phyloP scores from a whole-genome alignment of 2,113 vertebrate species.

The Cygnus atratus region DNA sequence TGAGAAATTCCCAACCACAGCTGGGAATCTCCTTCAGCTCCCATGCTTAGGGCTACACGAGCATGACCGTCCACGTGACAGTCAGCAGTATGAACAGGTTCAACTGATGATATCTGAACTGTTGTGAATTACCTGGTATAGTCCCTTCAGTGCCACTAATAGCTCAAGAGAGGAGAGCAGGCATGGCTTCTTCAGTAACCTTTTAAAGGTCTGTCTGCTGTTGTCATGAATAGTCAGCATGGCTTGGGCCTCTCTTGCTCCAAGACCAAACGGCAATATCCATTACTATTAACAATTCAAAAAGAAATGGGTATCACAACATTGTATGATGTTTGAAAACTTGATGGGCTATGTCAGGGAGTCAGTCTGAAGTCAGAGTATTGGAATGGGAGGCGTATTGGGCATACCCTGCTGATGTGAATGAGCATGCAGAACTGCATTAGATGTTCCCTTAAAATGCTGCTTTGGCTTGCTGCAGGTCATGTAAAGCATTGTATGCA shows the following conservation, averaged over 20 bases:
- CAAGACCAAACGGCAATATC: neutral
- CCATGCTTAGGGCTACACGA: fast-evolving
- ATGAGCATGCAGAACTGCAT: neutral
- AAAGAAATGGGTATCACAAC: neutral
- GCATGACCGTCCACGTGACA: neutral
- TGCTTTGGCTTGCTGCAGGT: neutral
- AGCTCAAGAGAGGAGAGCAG: neutral
- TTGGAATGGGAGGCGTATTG: fast-evolving
- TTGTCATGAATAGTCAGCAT: neutral
- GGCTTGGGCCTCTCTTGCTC: neutral
- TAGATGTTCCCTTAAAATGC: neutral
- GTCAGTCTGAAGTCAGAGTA: neutral
- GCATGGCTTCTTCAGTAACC: neutral
- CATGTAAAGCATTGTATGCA: neutral
- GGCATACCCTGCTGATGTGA: neutral
- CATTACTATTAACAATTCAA: neutral
- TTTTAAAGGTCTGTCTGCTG: neutral
- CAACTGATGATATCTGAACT: neutral
- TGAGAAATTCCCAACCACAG: neutral
- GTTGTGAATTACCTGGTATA: fast-evolving
- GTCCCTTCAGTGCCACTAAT: no score
- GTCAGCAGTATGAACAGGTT: neutral
- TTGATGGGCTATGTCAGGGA: neutral
- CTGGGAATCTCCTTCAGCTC: neutral
- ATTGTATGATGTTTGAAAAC: neutral